Evolutionary conservation across 1,140 invertebrate species (phyloP).

Genomic region (Sweltsa coloradensis): DNA sequence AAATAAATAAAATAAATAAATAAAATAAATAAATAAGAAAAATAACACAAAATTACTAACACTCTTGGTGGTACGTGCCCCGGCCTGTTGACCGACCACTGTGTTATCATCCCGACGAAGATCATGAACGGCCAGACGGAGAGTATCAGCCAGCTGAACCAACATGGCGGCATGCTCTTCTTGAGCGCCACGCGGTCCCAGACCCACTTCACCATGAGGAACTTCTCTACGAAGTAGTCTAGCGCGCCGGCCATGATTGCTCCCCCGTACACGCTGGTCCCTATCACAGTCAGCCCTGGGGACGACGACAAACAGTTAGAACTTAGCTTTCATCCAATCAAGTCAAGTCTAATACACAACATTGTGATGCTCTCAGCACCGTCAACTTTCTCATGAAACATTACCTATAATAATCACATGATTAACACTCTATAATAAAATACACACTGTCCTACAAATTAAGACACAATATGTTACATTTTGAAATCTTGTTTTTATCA

Average conservation of each 20-base stretch:
- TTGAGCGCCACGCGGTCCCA: constrained; percentile 35
- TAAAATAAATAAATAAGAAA: too few relatives aligned
- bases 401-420: too few relatives aligned
- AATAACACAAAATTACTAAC: too few relatives aligned
- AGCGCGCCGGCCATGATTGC: constrained; percentile 54
- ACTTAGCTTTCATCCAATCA: too few relatives aligned
- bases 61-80: constrained; percentile 51
- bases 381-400: too few relatives aligned
- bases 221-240: constrained; percentile 66
- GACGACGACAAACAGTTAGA: constrained; percentile 24
- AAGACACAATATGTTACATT: too few relatives aligned
- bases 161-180: constrained; percentile 44
- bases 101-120: constrained; percentile 50
- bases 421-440: too few relatives aligned
- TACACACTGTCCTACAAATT: too few relatives aligned
- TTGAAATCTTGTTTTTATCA: too few relatives aligned
- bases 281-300: constrained; percentile 55
- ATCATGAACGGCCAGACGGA: constrained; percentile 59
- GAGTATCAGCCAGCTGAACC: constrained; percentile 63
- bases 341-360: too few relatives aligned
- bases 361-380: too few relatives aligned
- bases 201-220: constrained; percentile 57
- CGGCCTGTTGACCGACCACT: constrained; percentile 56
- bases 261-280: constrained; percentile 64
- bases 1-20: too few relatives aligned